Evolutionary conservation across 2,113 vertebrate genomes (phyloP).

Genomic region (Sterna hirundo): DNA sequence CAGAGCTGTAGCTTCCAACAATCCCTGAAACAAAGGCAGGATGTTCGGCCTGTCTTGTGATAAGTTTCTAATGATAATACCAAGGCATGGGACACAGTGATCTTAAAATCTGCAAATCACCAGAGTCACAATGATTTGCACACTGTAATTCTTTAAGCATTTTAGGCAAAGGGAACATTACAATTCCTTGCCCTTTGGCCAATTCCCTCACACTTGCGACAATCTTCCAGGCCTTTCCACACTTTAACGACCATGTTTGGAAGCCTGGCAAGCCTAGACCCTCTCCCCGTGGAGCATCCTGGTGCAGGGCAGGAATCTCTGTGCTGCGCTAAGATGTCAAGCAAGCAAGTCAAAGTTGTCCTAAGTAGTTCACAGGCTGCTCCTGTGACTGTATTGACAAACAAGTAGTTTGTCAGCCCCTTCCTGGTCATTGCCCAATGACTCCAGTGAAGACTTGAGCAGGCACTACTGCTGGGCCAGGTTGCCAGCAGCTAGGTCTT

Average conservation of each 20-base stretch:
- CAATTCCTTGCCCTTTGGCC: background rate
- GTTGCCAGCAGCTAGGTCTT: background rate
- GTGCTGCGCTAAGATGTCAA: background rate
- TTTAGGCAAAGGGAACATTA: background rate
- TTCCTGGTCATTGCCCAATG: background rate
- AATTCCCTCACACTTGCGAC: background rate
- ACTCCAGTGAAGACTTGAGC: background rate
- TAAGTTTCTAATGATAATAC: constrained; percentile 19
- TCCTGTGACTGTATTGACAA: background rate
- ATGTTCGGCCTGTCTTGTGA: constrained; percentile 13
- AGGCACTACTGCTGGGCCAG: background rate
- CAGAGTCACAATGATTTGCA: rapidly evolving
- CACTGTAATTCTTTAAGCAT: background rate
- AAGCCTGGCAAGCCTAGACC: background rate
- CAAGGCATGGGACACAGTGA: background rate
- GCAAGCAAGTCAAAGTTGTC: background rate
- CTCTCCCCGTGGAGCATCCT: background rate
- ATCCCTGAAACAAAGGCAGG: constrained; percentile 30
- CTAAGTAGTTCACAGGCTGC: background rate
- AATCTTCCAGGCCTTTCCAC: background rate
- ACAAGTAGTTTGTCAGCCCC: background rate
- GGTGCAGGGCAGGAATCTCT: background rate
- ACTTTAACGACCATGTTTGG: background rate
- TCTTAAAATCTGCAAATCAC: background rate
- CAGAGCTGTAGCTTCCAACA: background rate